Evolutionary conservation across 2,113 vertebrate species (phyloP).

Genomic region (Petrocephalus microphthalmus): DNA sequence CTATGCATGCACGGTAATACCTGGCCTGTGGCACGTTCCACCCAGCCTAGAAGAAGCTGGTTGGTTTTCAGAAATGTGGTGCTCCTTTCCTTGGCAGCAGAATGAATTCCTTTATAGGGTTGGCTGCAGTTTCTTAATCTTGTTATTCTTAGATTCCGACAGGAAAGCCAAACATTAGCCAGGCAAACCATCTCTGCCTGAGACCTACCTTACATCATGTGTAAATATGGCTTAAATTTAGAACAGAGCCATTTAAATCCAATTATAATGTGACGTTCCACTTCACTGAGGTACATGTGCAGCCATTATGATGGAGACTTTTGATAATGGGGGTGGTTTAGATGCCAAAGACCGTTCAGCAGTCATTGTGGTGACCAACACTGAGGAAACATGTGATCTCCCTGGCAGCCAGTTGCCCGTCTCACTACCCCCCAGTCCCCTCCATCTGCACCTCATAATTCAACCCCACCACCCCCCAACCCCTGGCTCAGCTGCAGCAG

Average conservation of each 20-base stretch:
- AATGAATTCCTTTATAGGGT: conserved; percentile 1
- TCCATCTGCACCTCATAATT: background rate
- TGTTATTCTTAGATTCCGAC: background rate
- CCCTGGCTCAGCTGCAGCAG: background rate
- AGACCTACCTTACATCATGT: background rate
- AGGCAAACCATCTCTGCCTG: background rate
- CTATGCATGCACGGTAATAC: background rate
- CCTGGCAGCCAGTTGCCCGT: background rate
- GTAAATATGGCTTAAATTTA: background rate
- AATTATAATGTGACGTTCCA: background rate
- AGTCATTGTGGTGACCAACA: background rate
- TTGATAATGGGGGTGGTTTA: background rate
- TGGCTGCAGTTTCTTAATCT: background rate
- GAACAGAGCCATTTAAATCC: background rate
- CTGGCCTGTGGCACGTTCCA: background rate
- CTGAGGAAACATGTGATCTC: background rate
- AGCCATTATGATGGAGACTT: background rate
- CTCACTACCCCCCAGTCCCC: background rate
- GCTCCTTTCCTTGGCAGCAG: background rate
- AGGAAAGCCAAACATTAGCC: background rate
- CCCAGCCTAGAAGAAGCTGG: background rate
- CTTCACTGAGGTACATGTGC: background rate
- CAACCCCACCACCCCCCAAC: background rate
- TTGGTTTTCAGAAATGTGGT: background rate
- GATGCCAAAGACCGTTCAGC: background rate